These are phyloP conservation scores for Tetraodon nigroviridis DNA, from an alignment of 2,113 vertebrate species.

Conservation along the genomic window DNA sequence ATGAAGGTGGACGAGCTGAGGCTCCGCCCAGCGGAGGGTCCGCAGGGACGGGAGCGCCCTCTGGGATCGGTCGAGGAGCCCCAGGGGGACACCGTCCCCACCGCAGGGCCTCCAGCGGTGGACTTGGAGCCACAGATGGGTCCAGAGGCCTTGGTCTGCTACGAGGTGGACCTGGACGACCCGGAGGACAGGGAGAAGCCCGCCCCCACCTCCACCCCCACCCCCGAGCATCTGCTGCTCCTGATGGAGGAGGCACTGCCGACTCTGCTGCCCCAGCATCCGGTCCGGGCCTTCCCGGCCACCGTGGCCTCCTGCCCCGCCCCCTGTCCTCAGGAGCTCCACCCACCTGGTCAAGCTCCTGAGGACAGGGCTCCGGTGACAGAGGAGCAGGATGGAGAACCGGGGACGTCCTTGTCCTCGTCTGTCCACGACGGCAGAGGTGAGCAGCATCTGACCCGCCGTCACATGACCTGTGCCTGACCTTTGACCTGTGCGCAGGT, in stretches of 20 bases:
- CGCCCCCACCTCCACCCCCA: conserved; percentile 34
- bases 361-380: conserved; percentile 77
- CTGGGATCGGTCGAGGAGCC: conserved; percentile 49
- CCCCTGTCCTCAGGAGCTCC: conserved; percentile 79
- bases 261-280: conserved; percentile 32
- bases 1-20: conserved; percentile 13
- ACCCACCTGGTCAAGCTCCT: conserved; percentile 74
- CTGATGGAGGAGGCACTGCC: conserved; percentile 43
- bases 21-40: conserved; percentile 8
- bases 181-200: conserved; percentile 90
- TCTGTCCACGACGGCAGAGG: conserved; percentile 83
- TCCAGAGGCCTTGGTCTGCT: conserved; percentile 88
- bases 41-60: neutral
- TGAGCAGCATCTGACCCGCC: too few species aligned
- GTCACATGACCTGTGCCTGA: too few species aligned
- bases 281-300: conserved; percentile 65
- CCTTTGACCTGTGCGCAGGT: conserved; percentile 73
- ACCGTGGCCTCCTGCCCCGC: conserved; percentile 49
- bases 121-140: conserved; percentile 81
- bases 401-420: conserved; percentile 73
- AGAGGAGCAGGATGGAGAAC: conserved; percentile 81
- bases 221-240: conserved; percentile 61
- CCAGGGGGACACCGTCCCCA: conserved; percentile 45
- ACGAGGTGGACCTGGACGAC: conserved; percentile 95
- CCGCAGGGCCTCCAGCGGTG: conserved; percentile 4